phyloP scores from a whole-genome alignment of 30 jellyfish, hydroid and myxozoan genomes.

The Phacellophora camtschatica region DNA sequence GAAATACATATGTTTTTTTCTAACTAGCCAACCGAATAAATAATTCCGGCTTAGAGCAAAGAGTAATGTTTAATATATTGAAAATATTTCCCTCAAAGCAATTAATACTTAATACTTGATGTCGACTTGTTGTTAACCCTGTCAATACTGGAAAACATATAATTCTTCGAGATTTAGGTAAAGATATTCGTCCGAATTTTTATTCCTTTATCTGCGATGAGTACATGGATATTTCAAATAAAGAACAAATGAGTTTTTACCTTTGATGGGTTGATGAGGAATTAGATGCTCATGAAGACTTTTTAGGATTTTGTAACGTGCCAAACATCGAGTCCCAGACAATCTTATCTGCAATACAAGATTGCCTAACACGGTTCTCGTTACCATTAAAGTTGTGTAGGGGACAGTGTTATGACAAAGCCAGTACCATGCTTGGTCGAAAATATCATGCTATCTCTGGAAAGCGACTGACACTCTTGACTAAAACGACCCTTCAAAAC shows the following conservation, averaged over 20 bases:
- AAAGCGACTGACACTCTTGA: constrained; percentile 1
- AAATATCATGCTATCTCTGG: too few relatives aligned
- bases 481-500: neutral
- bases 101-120: too few relatives aligned
- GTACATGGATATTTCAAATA: constrained; percentile 76
- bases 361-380: constrained; percentile 27
- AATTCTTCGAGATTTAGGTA: constrained; percentile 23
- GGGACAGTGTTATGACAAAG: constrained; percentile 62
- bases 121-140: too few relatives aligned
- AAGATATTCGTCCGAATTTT: constrained; percentile 16
- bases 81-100: too few relatives aligned
- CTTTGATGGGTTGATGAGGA: constrained; percentile 49
- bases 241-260: constrained; percentile 61
- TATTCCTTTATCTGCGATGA: constrained; percentile 65
- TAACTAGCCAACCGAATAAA: too few relatives aligned
- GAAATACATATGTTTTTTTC: too few relatives aligned
- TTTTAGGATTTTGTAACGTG: constrained; percentile 49
- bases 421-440: constrained; percentile 65
- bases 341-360: constrained; percentile 43
- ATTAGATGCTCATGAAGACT: constrained; percentile 63
- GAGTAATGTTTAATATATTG: too few relatives aligned
- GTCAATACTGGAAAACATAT: too few relatives aligned
- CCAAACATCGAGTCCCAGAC: constrained; percentile 32
- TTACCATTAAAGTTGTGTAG: constrained; percentile 37
- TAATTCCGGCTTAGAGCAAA: too few relatives aligned